phyloP scores from a whole-genome alignment of 2,797 vertebrate species.

The Melanotaenia boesemani region DNA sequence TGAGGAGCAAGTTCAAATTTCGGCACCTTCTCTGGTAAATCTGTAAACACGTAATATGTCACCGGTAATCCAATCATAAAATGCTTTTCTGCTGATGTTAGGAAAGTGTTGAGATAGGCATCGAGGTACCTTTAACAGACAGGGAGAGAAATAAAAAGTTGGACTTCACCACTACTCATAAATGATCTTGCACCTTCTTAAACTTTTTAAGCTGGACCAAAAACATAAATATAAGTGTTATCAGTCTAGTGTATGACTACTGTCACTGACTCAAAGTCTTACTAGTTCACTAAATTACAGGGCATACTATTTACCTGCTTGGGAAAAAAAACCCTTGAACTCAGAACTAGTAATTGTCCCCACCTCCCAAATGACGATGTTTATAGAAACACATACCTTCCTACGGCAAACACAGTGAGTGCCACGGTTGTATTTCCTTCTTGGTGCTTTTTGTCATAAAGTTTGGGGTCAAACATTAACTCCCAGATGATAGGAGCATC shows the following conservation, averaged over 20 bases:
- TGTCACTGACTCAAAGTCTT: no score
- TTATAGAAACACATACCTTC: conserved; percentile 69
- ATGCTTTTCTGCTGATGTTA: conserved; percentile 48
- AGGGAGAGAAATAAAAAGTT: conserved; percentile 12
- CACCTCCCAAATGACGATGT: neutral
- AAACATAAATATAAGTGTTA: no score
- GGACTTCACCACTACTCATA: no score
- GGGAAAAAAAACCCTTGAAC: fast-evolving
- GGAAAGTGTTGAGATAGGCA: conserved; percentile 49
- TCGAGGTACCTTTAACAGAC: conserved; percentile 52
- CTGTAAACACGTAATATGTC: conserved; percentile 57
- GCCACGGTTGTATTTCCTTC: conserved; percentile 60
- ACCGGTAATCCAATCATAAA: conserved; percentile 56
- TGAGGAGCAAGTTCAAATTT: neutral
- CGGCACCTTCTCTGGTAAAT: conserved; percentile 30
- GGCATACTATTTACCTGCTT: no score
- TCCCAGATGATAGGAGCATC: conserved; percentile 81
- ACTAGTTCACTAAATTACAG: no score
- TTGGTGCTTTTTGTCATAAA: conserved; percentile 57
- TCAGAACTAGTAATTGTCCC: no score
- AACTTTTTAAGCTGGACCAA: no score
- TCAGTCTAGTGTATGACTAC: no score
- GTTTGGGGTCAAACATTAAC: conserved; percentile 68
- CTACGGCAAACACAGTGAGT: conserved; percentile 67
- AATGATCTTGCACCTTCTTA: no score